Base-by-base conservation (phyloP, 2,797 vertebrate species). In the Emys orbicularis region DNA sequence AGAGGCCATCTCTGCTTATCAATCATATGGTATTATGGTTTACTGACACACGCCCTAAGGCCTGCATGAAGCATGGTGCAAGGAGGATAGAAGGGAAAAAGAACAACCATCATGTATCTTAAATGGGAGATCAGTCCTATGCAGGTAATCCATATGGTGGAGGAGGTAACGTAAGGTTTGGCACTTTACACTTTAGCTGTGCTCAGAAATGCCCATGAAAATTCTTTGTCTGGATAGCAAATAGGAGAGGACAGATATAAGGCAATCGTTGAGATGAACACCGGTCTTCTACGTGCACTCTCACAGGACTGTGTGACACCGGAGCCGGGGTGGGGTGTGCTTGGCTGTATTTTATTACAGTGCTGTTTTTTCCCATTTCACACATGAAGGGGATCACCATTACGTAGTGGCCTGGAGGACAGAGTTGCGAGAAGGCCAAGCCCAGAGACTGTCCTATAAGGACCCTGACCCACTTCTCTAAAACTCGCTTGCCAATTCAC, bases 151-250 rank as follows among this genome's bases (percentile, higher is more conserved):
- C 23, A 41, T 8, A 12, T 68, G 79, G 49, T 76, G 77, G 1
- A 41, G 79, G 29, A 54, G n/a, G 53, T 59, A 89, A 74, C 0
- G 2, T 72, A 2, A n/a, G 11, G 5, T 72, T 47, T 82, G 19
- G 27, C 61, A 84, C 68, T 92, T 41, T 57, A 12, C 12, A 1
- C 49, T 92, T 86, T 34, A 44, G 31, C 10, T 50, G 16, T 13
- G 6, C 47, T 31, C 6, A 19, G 23, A 92, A 83, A 85, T 7
- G 6, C 29, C 11, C 2, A 37, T 86, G 37, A 31, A 84, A n/a
- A 74, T 74, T 74, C 59, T n/a, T 52, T 84, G 19, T 25, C 80
- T 37, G 9, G 2, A 18, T 49, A 79, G 47, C 13, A 53, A 4
- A 54, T 41, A 54, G 72, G 41, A 93, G 84, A 37, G 27, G 25